Evolutionary conservation across 1,140 invertebrate species (phyloP).

Genomic region (Battus philenor): DNA sequence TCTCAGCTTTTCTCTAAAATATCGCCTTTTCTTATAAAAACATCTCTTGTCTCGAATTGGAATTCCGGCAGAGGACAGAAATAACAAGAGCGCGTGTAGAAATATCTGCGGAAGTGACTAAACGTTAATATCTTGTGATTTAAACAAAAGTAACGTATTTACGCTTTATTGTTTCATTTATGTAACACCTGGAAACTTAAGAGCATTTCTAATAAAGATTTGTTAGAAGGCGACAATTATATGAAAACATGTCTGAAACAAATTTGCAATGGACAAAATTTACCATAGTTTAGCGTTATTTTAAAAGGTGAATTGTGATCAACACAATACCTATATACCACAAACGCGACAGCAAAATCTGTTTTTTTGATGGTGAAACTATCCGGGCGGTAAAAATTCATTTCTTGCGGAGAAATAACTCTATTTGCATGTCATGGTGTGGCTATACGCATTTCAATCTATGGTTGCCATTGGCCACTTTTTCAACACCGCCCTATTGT

Average conservation of each 20-base stretch:
- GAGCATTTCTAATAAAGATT: too few species aligned
- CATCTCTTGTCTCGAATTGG: slow-evolving; percentile 1
- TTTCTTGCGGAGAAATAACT: slow-evolving; percentile 13
- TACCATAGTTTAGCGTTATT: neutral
- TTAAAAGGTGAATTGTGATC: slow-evolving; percentile 4
- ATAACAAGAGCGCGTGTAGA: slow-evolving; percentile 8
- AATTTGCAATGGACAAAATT: slow-evolving; percentile 13
- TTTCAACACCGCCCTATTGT: slow-evolving; percentile 61
- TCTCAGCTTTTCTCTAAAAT: too few species aligned
- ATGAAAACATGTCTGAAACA: too few species aligned
- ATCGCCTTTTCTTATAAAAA: too few species aligned
- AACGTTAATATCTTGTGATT: neutral
- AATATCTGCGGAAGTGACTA: slow-evolving; percentile 11
- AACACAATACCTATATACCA: neutral
- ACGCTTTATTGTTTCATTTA: too few species aligned
- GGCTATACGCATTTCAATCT: slow-evolving; percentile 17
- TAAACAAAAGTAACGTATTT: neutral
- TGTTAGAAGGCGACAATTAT: too few species aligned
- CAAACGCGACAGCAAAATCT: slow-evolving; percentile 2
- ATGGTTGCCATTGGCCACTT: slow-evolving; percentile 37
- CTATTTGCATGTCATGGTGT: slow-evolving; percentile 39
- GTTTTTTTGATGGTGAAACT: slow-evolving; percentile 5
- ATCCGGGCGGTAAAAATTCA: slow-evolving; percentile 1
- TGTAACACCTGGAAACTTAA: too few species aligned
- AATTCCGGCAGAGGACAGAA: slow-evolving; percentile 4